Conservation (phyloP, 2,888 invertebrate genomes). For the Tuberolachnus salignus region DNA sequence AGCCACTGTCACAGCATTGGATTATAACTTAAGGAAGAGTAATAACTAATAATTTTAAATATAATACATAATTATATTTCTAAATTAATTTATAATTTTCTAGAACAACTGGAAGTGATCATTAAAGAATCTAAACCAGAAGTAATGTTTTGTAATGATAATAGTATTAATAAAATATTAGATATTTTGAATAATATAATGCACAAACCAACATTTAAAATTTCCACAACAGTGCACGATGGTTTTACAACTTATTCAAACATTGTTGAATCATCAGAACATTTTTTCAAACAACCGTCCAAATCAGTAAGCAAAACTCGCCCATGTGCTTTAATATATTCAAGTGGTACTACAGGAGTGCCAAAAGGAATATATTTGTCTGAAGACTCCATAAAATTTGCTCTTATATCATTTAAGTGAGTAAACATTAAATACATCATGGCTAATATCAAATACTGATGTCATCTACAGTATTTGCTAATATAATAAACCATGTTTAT, state of each 20-base stretch:
- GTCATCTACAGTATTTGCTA: too few species aligned
- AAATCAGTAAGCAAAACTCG: too few species aligned
- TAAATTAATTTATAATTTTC: neutral
- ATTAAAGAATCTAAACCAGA: slow-evolving; percentile 2
- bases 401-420: neutral
- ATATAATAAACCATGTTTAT: too few species aligned
- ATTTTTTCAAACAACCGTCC: neutral
- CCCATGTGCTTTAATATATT: slow-evolving; percentile 16
- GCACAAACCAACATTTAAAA: neutral
- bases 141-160: slow-evolving; percentile 4
- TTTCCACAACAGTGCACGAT: neutral
- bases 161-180: neutral
- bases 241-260: neutral
- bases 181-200: neutral
- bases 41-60: neutral
- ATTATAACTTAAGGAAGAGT: slow-evolving; percentile 19
- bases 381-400: slow-evolving; percentile 12
- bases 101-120: neutral
- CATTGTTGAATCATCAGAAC: neutral
- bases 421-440: neutral
- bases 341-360: slow-evolving; percentile 18
- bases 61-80: too few species aligned
- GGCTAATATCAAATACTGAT: too few species aligned
- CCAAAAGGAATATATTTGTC: slow-evolving; percentile 31
- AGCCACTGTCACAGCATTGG: slow-evolving; percentile 3